Percentiles rank a stretch among this genome's conserved stretches.
These are phyloP conservation scores for Tetragonula clypearis DNA, from an alignment of 1,140 invertebrate species.

Conservation along the genomic window DNA sequence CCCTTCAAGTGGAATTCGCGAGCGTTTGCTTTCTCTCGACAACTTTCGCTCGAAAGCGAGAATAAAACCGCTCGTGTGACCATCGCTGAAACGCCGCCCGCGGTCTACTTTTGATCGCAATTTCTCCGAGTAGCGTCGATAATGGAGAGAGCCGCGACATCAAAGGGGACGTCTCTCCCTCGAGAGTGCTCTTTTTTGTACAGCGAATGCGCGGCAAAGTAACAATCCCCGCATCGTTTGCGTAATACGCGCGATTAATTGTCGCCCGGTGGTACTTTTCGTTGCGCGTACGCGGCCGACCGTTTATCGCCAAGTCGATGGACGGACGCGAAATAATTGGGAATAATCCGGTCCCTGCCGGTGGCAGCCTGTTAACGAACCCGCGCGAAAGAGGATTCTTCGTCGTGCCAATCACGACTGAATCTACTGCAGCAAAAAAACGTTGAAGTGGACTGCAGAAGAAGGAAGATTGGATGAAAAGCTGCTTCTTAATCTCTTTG, in stretches of 20 bases:
- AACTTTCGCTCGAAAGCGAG: not conserved
- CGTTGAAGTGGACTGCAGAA: too few species aligned
- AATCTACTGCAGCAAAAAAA: not conserved
- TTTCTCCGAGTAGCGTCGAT: conserved; percentile 30
- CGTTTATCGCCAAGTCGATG: not conserved
- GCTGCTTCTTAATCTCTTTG: conserved; percentile 3
- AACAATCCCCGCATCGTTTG: conserved; percentile 37
- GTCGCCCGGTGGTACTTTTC: conserved; percentile 4
- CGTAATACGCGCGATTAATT: conserved; percentile 45
- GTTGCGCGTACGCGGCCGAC: not conserved
- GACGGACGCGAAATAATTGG: conserved; percentile 30
- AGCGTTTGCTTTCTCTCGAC: not conserved
- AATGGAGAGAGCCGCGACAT: conserved; percentile 48
- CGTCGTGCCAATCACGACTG: not conserved
- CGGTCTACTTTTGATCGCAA: conserved; percentile 69
- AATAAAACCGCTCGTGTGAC: conserved; percentile 1
- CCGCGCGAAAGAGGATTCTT: conserved; percentile 8
- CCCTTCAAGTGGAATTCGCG: not conserved
- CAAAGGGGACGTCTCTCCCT: conserved; percentile 20
- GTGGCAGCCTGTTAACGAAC: conserved; percentile 6
- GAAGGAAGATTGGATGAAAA: not conserved
- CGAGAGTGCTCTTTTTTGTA: conserved; percentile 27
- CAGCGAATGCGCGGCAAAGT: conserved; percentile 14
- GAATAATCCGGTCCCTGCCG: conserved; percentile 17
- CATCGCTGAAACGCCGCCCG: conserved; percentile 25